Evolutionary conservation across 2,113 vertebrate species (phyloP), one percentile per base, ranked within the genome.

Genomic region (Cathartes aura): DNA sequence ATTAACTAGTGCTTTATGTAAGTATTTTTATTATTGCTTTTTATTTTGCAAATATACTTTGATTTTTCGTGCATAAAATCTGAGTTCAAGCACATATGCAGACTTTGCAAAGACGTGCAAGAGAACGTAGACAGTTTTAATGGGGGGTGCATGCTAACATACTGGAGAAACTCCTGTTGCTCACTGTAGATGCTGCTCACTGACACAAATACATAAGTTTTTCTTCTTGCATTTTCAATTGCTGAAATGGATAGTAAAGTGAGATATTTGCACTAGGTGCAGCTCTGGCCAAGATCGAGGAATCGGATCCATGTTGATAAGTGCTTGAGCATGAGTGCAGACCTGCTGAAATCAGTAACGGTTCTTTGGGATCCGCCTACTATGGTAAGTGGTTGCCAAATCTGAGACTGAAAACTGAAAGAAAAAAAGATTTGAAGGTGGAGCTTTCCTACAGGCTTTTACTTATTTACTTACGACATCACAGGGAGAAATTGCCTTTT

Each of bases 401-500:
- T 23, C 68, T n/a, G 38, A 27, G 13, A 53, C 4, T 40, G 36
- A 86, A 74, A 91, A 63, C 13, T 24, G 42, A 42, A 18, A 11
- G 8, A 34, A 66, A 27, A 74, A 36, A 50, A 26, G 3, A 66
- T 74, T 36, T 56, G 34, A 21, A 73, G 15, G n/a, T 73, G 5
- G 43, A 59, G 29, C 7, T 82, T 82, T 48, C 27, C 16, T 29
- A 24, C 4, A 82, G 13, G 4, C 24, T 95, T 94, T 53, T 85
- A 13, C 4, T 68, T 56, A 34, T 48, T 67, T 82, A 50, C 26
- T 67, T 50, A 18, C 4, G 73, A 55, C 34, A 87, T 78, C 29
- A 8, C 81, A 95, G 80, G 22, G 47, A 90, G n/a, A 95, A 96
- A 83, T 53, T 95, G 62, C 36, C 30, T 95, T 94, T 82, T 22